phyloP scores from a whole-genome alignment of 2,888 invertebrate genomes.

The Diogma glabrata region DNA sequence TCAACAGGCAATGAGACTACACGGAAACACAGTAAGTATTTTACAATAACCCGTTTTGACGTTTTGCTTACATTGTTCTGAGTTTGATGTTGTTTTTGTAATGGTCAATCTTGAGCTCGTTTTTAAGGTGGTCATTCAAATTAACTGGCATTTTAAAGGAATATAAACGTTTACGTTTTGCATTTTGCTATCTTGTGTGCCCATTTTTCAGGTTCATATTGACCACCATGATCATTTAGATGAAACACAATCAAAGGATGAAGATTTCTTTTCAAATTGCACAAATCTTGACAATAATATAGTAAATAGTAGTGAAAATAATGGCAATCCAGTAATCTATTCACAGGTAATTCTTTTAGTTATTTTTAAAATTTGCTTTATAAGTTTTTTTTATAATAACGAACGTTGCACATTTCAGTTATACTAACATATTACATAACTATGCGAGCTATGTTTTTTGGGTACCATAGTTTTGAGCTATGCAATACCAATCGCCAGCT shows the following conservation, averaged over 20 bases:
- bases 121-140: too few relatives aligned
- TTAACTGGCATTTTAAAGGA: too few relatives aligned
- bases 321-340: conserved; percentile 36
- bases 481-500: too few relatives aligned
- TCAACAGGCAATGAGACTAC: conserved; percentile 76
- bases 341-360: conserved; percentile 42
- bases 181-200: too few relatives aligned
- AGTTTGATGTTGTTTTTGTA: conserved; percentile 9
- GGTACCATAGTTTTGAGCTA: too few relatives aligned
- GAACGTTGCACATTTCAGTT: too few relatives aligned
- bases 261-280: conserved; percentile 85
- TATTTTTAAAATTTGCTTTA: too few relatives aligned
- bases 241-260: conserved; percentile 46
- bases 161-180: too few relatives aligned
- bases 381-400: too few relatives aligned
- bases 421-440: too few relatives aligned
- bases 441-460: too few relatives aligned
- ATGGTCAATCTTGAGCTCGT: conserved; percentile 2
- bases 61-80: background rate
- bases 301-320: conserved; percentile 28
- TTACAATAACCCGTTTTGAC: background rate
- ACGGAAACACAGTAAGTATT: conserved; percentile 66
- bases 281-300: conserved; percentile 38
- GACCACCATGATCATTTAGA: conserved; percentile 48
- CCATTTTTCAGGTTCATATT: background rate